Conservation (phyloP, 2,113 vertebrate genomes). For the Catharus bicknelli region DNA sequence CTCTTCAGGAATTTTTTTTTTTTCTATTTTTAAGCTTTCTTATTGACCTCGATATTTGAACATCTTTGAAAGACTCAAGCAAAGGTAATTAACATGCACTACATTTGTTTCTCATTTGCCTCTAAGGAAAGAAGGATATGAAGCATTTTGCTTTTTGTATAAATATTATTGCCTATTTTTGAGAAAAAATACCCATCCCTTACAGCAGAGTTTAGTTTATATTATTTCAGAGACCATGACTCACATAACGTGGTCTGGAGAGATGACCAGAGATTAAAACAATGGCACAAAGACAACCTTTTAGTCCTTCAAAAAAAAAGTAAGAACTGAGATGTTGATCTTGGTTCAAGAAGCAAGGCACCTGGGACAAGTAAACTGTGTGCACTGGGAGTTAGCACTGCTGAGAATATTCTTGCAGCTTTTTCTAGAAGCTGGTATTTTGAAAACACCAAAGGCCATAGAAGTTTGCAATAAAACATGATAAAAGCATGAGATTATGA, state of each 20-base stretch:
- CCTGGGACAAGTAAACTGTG: not conserved
- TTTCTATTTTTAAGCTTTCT: not conserved
- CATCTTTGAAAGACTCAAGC: not conserved
- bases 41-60: not conserved
- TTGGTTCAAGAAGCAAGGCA: not conserved
- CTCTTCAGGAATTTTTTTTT: not conserved
- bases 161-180: not conserved
- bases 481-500: not conserved
- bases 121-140: not conserved
- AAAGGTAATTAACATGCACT: not conserved
- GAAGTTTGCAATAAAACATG: not conserved
- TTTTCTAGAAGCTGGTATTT: not conserved
- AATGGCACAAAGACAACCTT: not conserved
- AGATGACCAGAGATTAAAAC: not conserved
- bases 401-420: not conserved
- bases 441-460: not conserved
- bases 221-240: not conserved
- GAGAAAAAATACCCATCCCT: not conserved
- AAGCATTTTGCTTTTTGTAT: not conserved
- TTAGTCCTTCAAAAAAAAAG: not conserved
- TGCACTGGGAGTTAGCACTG: not conserved
- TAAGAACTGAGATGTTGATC: not conserved
- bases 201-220: not conserved
- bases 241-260: not conserved
- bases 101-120: not conserved